Evolutionary conservation across 2,797 vertebrate species (phyloP).

Genomic region (Malacoraja senta): DNA sequence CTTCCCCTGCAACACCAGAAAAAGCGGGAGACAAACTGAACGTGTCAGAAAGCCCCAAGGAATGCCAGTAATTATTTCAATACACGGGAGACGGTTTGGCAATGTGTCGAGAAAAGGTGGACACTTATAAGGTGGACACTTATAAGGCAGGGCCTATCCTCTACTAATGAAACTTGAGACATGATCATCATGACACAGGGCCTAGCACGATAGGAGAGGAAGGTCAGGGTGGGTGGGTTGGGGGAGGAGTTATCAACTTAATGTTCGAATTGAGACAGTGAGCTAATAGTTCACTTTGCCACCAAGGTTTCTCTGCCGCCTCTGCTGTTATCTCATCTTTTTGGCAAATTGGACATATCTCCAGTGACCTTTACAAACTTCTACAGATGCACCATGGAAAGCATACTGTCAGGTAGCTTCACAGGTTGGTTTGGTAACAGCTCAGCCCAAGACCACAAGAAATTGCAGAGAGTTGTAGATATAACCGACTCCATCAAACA

Average conservation of each 20-base stretch:
- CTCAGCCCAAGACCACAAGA: too few relatives aligned
- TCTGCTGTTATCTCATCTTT: background rate
- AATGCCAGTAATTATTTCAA: background rate
- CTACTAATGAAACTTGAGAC: background rate
- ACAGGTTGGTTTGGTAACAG: too few relatives aligned
- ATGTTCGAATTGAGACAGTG: background rate
- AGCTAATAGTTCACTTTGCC: background rate
- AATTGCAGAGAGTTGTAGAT: too few relatives aligned
- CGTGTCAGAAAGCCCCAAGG: background rate
- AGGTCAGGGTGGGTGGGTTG: too few relatives aligned
- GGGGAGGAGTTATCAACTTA: background rate
- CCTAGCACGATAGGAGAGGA: too few relatives aligned
- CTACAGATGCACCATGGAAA: too few relatives aligned
- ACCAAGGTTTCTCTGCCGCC: background rate
- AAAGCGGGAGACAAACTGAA: background rate
- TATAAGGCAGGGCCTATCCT: background rate
- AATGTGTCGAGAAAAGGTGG: background rate
- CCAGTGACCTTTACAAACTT: too few relatives aligned
- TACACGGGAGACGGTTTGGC: background rate
- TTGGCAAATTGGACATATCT: too few relatives aligned
- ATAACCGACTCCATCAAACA: too few relatives aligned
- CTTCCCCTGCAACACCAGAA: background rate
- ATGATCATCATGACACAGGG: background rate
- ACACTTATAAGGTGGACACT: background rate
- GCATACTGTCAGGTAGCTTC: too few relatives aligned